phyloP scores from a whole-genome alignment of 2,888 invertebrate species.

The Oasisia sp. region DNA sequence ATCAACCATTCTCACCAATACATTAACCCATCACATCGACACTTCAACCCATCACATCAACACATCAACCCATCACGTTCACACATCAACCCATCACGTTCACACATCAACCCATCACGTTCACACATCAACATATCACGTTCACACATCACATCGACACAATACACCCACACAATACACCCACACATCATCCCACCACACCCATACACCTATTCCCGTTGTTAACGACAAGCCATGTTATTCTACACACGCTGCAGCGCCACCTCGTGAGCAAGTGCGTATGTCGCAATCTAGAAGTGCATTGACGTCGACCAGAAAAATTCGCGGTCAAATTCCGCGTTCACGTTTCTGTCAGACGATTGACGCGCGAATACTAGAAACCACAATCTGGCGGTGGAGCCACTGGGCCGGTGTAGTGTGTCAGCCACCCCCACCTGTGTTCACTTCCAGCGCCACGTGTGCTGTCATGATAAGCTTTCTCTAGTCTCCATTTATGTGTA shows the following conservation, averaged over 20 bases:
- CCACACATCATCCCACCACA: too few species aligned
- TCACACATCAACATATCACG: too few species aligned
- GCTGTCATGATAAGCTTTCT: neutral
- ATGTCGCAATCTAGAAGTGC: neutral
- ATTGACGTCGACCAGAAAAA: neutral
- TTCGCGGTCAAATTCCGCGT: neutral
- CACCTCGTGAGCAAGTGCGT: neutral
- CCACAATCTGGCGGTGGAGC: neutral
- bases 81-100: too few species aligned
- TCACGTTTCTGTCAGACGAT: neutral
- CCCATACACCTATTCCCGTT: too few species aligned
- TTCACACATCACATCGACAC: too few species aligned
- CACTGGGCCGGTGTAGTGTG: neutral
- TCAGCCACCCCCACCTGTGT: neutral
- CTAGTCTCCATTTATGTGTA: neutral
- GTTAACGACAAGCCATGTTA: too few species aligned
- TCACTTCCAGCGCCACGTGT: neutral
- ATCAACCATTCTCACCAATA: neutral
- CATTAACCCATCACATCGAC: neutral
- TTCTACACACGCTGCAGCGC: neutral
- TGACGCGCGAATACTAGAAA: neutral
- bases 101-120: too few species aligned
- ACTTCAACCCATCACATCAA: too few species aligned
- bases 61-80: too few species aligned
- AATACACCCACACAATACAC: too few species aligned